Conservation (phyloP, 2,888 invertebrate species). For the Marronus borbonicus region DNA sequence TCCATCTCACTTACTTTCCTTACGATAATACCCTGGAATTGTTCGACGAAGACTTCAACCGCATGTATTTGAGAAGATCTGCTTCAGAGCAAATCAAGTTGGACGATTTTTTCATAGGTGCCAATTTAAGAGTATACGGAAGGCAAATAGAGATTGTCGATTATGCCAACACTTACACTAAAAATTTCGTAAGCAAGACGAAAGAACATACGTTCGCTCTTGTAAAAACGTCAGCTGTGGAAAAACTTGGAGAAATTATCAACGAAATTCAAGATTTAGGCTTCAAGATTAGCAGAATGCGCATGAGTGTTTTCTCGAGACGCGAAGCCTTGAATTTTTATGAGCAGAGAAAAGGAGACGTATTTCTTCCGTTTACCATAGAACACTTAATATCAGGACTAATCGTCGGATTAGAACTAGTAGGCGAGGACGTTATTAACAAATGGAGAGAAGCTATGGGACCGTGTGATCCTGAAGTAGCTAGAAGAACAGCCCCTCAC, state of each 20-base stretch:
- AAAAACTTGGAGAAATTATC: conserved; percentile 83
- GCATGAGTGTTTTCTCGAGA: conserved; percentile 79
- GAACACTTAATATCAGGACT: conserved; percentile 80
- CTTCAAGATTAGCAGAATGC: conserved; percentile 77
- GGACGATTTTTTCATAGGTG: conserved; percentile 83
- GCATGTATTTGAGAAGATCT: conserved; percentile 75
- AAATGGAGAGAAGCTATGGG: conserved; percentile 77
- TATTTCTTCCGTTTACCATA: conserved; percentile 77
- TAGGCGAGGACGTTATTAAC: conserved; percentile 79
- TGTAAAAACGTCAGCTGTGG: conserved; percentile 82
- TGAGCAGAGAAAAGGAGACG: conserved; percentile 73
- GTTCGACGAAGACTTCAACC: conserved; percentile 65
- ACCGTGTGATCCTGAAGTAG: conserved; percentile 75
- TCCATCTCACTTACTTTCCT: conserved; percentile 84
- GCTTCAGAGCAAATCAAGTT: conserved; percentile 78
- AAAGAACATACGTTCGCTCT: conserved; percentile 84
- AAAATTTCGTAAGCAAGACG: conserved; percentile 75
- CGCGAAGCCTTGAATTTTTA: conserved; percentile 80
- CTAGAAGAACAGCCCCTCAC: conserved; percentile 72
- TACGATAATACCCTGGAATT: conserved; percentile 87
- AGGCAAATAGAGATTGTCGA: conserved; percentile 81
- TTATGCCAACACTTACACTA: conserved; percentile 81
- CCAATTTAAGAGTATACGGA: conserved; percentile 81
- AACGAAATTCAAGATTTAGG: conserved; percentile 77
- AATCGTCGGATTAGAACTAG: conserved; percentile 81